Evolutionary conservation across 2,888 invertebrate genomes (phyloP).

Genomic region (Hirtodrosophila histrioides): DNA sequence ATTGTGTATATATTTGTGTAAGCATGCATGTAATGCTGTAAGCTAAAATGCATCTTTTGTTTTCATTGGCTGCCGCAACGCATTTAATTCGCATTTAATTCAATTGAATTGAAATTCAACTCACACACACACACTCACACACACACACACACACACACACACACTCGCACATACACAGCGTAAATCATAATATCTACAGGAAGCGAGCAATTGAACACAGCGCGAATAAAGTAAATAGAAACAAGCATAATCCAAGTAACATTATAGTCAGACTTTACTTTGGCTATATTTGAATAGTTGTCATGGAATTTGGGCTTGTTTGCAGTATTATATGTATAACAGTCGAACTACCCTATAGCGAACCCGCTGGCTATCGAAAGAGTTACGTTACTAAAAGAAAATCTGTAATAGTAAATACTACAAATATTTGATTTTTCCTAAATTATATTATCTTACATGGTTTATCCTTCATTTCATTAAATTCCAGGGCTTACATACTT

Average conservation of each 20-base stretch:
- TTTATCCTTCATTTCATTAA: no score
- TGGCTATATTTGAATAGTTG: no score
- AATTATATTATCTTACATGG: no score
- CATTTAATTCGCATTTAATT: conserved; percentile 74
- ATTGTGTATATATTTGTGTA: background rate
- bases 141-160: no score
- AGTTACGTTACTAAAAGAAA: no score
- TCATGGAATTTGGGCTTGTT: no score
- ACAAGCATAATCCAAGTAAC: conserved; percentile 8
- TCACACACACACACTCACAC: conserved; percentile 47
- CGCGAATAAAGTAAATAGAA: conserved; percentile 36
- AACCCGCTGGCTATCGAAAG: no score
- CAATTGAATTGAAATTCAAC: conserved; percentile 68
- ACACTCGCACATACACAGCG: conserved; percentile 24
- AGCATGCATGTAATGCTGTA: conserved; percentile 12
- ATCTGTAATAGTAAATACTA: no score
- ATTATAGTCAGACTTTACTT: background rate
- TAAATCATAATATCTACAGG: conserved; percentile 55
- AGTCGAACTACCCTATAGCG: no score
- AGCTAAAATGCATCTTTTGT: conserved; percentile 55
- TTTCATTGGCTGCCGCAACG: conserved; percentile 45
- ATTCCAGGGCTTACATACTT: no score
- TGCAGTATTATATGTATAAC: no score
- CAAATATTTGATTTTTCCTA: no score
- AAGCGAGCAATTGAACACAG: conserved; percentile 67